Evolutionary conservation across 53 echinoderm and acorn worm species (phyloP).

Genomic region (Patiria pectinifera): DNA sequence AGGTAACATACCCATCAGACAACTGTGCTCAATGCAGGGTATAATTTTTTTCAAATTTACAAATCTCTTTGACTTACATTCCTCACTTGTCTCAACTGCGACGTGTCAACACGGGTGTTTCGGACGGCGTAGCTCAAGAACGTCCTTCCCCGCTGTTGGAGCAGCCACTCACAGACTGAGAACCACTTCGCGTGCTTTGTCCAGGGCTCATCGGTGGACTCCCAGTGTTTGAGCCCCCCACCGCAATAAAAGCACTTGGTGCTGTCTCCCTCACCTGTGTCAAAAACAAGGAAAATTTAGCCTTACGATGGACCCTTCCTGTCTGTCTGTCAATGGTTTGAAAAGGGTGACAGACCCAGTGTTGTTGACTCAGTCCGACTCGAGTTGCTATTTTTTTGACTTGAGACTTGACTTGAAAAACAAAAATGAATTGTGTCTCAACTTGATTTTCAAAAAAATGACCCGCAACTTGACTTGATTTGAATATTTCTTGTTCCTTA

Average conservation of each 20-base stretch:
- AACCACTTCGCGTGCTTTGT: conserved; percentile 98
- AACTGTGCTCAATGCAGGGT: too few relatives aligned
- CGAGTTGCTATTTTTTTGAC: too few relatives aligned
- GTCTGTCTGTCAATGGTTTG: too few relatives aligned
- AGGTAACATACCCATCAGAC: too few relatives aligned
- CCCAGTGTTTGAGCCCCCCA: conserved; percentile 95
- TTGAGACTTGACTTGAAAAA: too few relatives aligned
- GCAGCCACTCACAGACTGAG: conserved; percentile 86
- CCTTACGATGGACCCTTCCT: too few relatives aligned
- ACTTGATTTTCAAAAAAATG: too few relatives aligned
- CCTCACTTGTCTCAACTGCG: neutral
- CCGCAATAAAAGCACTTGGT: conserved; percentile 97
- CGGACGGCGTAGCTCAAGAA: conserved; percentile 75
- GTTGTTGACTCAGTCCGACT: too few relatives aligned
- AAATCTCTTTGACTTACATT: neutral
- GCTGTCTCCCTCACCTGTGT: conserved; percentile 79
- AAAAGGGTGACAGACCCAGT: too few relatives aligned
- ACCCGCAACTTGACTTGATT: too few relatives aligned
- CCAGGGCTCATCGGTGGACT: conserved; percentile 90
- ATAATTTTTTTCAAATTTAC: neutral
- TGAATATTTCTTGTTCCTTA: too few relatives aligned
- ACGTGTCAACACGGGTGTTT: conserved; percentile 36
- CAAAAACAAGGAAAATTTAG: neutral
- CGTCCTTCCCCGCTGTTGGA: conserved; percentile 85
- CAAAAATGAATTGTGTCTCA: too few relatives aligned